Conservation (phyloP, 1,140 invertebrate genomes). For the Episyrphus balteatus region DNA sequence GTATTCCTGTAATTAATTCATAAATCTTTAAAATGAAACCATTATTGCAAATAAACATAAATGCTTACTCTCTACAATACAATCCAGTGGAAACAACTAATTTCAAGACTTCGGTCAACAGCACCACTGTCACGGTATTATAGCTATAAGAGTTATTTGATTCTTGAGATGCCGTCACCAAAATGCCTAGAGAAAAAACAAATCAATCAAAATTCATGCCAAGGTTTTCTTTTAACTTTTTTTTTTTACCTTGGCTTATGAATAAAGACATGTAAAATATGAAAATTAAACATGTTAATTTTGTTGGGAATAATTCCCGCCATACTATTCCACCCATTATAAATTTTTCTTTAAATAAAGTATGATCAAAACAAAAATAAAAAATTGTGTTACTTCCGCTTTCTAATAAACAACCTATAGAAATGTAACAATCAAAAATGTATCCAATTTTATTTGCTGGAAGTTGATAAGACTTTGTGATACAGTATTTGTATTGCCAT, state of each 20-base stretch:
- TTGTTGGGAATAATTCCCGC: conserved; percentile 69
- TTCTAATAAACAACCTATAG: too few species aligned
- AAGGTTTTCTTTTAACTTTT: not conserved
- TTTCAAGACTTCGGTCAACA: conserved; percentile 81
- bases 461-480: too few species aligned
- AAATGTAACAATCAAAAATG: too few species aligned
- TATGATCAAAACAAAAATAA: too few species aligned
- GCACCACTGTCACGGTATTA: conserved; percentile 76
- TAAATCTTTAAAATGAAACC: not conserved
- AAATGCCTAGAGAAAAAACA: conserved; percentile 54
- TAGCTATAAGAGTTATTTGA: conserved; percentile 72
- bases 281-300: conserved; percentile 66
- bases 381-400: too few species aligned
- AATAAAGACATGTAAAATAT: conserved; percentile 70
- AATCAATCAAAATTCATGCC: conserved; percentile 3
- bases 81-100: conserved; percentile 57
- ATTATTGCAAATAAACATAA: conserved; percentile 18
- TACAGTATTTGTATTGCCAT: too few species aligned
- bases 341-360: too few species aligned
- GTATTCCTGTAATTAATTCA: conserved; percentile 38
- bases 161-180: conserved; percentile 80
- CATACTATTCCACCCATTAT: conserved; percentile 16
- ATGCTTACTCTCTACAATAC: conserved; percentile 64
- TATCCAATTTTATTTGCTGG: too few species aligned
- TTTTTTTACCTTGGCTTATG: conserved; percentile 61